Percentiles rank a stretch among this genome's conserved stretches.
Conservation (phyloP, 2,797 vertebrate species). For the Dendrocincla tyrannina region DNA sequence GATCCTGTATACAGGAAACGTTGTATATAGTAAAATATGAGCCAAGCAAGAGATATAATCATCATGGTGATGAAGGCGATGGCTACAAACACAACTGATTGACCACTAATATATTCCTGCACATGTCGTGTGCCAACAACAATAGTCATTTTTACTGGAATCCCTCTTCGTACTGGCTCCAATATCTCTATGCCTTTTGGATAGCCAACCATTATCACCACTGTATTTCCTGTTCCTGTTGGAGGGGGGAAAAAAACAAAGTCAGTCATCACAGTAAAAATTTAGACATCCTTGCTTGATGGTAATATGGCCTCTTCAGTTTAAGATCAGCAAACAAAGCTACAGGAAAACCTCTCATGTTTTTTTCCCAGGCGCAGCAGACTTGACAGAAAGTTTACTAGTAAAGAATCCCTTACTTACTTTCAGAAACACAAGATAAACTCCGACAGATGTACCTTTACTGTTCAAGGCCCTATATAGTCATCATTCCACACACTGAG, state of each 20-base stretch:
- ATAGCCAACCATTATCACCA: conserved; percentile 83
- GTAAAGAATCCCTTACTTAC: neutral
- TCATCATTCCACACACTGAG: neutral
- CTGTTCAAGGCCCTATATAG: neutral
- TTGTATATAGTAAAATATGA: conserved; percentile 84
- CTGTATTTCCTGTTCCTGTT: conserved; percentile 79
- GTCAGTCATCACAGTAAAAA: neutral
- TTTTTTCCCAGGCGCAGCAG: neutral
- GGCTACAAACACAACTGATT: conserved; percentile 82
- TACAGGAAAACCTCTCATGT: neutral
- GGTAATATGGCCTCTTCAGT: neutral
- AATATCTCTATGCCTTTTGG: conserved; percentile 80
- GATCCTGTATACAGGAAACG: conserved; percentile 80
- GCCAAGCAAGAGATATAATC: conserved; percentile 82
- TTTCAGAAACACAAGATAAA: neutral
- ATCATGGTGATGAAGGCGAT: conserved; percentile 84
- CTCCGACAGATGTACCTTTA: neutral
- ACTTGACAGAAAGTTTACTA: neutral
- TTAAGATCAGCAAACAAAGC: neutral
- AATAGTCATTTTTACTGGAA: conserved; percentile 78
- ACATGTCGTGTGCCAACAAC: conserved; percentile 75
- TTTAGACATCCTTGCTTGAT: neutral
- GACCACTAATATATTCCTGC: conserved; percentile 78
- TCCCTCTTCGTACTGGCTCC: conserved; percentile 77
- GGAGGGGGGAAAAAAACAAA: neutral